Conservation (phyloP, 2,113 vertebrate species). For the Heterotilapia buettikoferi region DNA sequence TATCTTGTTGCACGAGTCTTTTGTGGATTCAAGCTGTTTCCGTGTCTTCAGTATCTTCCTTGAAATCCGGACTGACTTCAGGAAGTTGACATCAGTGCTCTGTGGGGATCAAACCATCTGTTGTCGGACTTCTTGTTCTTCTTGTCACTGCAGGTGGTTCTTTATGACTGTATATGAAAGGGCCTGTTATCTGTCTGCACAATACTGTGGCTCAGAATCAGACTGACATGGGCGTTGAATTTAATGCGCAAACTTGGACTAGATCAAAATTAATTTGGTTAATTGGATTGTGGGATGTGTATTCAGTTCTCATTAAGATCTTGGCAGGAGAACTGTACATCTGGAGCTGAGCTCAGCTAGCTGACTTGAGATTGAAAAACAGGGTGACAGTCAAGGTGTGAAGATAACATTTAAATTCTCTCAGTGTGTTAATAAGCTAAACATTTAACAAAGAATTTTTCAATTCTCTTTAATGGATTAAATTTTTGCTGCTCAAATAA, state of each 20-base stretch:
- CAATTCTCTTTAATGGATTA: background rate
- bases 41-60: background rate
- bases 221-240: background rate
- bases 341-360: background rate
- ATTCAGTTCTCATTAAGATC: constrained; percentile 15
- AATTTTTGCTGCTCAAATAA: background rate
- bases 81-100: background rate
- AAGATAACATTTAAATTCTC: background rate
- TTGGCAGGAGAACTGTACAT: background rate
- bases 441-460: background rate
- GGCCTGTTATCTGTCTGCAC: background rate
- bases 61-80: background rate
- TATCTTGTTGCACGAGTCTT: background rate
- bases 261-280: constrained; percentile 6
- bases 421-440: background rate
- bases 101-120: background rate
- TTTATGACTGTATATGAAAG: background rate
- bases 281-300: constrained; percentile 19
- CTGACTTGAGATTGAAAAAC: background rate
- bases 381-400: background rate
- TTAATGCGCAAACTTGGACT: background rate
- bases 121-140: background rate
- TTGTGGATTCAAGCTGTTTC: background rate
- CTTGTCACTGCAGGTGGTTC: background rate
- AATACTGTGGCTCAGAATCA: background rate